Conservation (phyloP, 2,888 invertebrate genomes). For the Tachina grossa region DNA sequence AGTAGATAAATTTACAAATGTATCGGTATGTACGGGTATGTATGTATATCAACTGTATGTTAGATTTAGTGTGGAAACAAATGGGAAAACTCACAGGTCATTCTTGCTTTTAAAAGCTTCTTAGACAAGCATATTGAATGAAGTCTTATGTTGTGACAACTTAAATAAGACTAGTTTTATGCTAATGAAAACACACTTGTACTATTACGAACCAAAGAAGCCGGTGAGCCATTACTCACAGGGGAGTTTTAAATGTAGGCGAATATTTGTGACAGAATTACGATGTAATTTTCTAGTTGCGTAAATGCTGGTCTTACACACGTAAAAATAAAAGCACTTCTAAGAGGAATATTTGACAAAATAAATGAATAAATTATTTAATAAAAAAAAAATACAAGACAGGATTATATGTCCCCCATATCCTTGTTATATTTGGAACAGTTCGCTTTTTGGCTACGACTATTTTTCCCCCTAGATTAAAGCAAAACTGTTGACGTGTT, state of each 20-base stretch:
- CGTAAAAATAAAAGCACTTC: neutral
- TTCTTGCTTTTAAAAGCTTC: constrained; percentile 50
- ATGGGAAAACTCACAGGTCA: neutral
- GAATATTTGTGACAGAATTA: neutral
- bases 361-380: neutral
- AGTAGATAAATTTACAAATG: constrained; percentile 18
- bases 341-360: neutral
- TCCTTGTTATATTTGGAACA: no score
- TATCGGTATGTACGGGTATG: neutral
- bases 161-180: constrained; percentile 1
- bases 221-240: neutral
- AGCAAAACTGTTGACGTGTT: no score
- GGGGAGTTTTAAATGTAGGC: neutral
- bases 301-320: neutral
- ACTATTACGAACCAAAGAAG: neutral
- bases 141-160: constrained; percentile 49
- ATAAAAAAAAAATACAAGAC: no score
- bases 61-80: neutral
- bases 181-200: constrained; percentile 41
- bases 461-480: no score
- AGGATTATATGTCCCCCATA: no score
- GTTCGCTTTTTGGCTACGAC: no score
- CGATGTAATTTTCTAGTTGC: neutral
- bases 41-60: constrained; percentile 18
- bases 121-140: constrained; percentile 61